A percentile compares a stretch with the other conserved stretches of the same genome.
Conservation (phyloP, 2,113 vertebrate species). For the Serilophus lunatus region DNA sequence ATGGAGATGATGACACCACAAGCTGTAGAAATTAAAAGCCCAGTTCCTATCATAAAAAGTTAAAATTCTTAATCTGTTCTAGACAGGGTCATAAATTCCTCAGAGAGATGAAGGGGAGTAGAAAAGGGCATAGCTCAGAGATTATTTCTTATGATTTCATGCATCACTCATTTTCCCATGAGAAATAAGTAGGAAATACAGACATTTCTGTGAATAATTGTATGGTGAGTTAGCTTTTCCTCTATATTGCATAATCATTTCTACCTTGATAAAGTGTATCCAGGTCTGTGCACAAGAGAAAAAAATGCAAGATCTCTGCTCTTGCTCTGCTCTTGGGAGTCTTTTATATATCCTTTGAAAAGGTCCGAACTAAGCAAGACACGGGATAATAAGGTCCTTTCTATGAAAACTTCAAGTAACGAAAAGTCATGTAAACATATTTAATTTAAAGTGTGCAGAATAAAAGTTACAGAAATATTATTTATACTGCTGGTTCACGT, state of each 20-base stretch:
- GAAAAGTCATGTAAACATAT: not conserved
- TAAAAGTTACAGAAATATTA: not conserved
- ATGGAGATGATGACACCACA: not conserved
- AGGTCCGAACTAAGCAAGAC: not conserved
- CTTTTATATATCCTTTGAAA: not conserved
- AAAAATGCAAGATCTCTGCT: not conserved
- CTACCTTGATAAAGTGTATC: not conserved
- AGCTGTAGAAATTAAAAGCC: not conserved
- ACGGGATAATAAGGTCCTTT: not conserved
- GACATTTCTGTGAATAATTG: not conserved
- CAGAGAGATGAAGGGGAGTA: not conserved
- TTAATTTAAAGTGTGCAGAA: not conserved
- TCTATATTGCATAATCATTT: not conserved
- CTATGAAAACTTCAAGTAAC: not conserved
- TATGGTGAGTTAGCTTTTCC: not conserved
- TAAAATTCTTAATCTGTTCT: not conserved
- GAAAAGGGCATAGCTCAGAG: not conserved
- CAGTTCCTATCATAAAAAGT: not conserved
- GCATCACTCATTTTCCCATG: constrained; percentile 20
- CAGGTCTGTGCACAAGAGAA: not conserved
- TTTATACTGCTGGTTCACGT: not conserved
- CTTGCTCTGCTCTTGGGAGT: not conserved
- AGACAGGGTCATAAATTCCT: not conserved
- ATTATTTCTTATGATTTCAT: not conserved
- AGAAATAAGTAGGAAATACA: not conserved